Evolutionary conservation across 2,797 vertebrate genomes (phyloP), one percentile per base, ranked within the genome.

Genomic region (Acipenser oxyrinchus): DNA sequence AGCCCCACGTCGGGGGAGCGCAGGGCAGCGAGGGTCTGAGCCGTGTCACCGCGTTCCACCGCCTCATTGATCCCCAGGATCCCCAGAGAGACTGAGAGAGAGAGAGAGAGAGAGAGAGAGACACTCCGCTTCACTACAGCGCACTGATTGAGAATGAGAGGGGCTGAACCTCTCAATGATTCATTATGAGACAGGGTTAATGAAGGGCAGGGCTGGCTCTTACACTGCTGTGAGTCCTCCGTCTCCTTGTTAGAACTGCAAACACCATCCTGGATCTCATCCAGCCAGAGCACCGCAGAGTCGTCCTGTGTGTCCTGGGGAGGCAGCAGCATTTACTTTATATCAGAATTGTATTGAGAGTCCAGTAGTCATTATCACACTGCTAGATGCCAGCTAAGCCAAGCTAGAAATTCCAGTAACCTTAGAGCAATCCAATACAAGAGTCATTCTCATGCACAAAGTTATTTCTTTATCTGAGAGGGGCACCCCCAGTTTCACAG

Each of bases 261-360:
- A 74, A 99, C 83, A 5, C 92, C 92, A 63, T 92, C 91, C 75
- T 99, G 97, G 81, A 99, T 99, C 86, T 99, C 97, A 85, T 99
- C 97, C 79, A 99, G 73, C 97, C 97, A 99, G 49, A 99, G 83
- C 53, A 97, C 96, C 66, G 95, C 96, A 37, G 96, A 98, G 8
- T 96, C 93, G 74, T 99, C 97, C 74, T 81, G 89, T 0, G 92
- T 96, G 79, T 99, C 96, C 96, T 98, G 77, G 7, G 78, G 4
- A 23, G 6, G 59, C 10, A 75, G 23, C 23, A 37, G 1, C 1
- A 2, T 37, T 37, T 37, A 37, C 23, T 37, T 37, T 37, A 37
- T 37, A 37, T 37, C 23, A 37, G 23, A 37, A 37, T 4, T 37
- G 23, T 37, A 37, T 37, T 37, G 23, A 37, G 23, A 37, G 23